A percentile compares a stretch with the other conserved stretches of the same genome.
phyloP scores from a whole-genome alignment of 1,140 invertebrate genomes.

The Drosophila nannoptera region DNA sequence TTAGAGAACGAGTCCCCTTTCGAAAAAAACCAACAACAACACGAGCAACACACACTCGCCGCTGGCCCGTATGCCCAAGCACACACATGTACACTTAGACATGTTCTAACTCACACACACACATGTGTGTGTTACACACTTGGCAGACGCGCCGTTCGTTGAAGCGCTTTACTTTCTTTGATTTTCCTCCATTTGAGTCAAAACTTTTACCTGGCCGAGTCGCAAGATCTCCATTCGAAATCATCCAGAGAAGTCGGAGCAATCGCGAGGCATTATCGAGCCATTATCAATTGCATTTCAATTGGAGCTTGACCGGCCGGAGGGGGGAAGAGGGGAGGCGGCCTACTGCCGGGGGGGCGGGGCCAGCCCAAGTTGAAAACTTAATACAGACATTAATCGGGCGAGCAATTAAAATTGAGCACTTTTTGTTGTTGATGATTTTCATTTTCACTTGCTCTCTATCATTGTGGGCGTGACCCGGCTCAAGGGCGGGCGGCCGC shows the following conservation, averaged over 20 bases:
- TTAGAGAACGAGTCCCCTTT: conserved; percentile 60
- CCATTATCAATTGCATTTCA: no score
- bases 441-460: no score
- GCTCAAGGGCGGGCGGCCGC: conserved; percentile 10
- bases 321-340: no score
- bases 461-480: conserved; percentile 35
- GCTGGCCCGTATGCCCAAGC: neutral
- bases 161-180: conserved; percentile 46
- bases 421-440: conserved; percentile 33
- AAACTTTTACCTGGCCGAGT: conserved; percentile 55
- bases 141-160: conserved; percentile 14
- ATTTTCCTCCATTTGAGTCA: conserved; percentile 30
- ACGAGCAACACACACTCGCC: neutral
- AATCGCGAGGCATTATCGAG: no score
- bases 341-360: conserved; percentile 13
- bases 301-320: no score
- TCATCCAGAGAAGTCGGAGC: no score
- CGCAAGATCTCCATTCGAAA: conserved; percentile 44
- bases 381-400: conserved; percentile 20
- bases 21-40: conserved; percentile 5
- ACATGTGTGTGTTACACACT: conserved; percentile 11
- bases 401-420: conserved; percentile 63
- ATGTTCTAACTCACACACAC: conserved; percentile 9
- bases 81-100: conserved; percentile 9
- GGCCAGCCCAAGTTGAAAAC: conserved; percentile 61